These are phyloP conservation scores for Heliornis fulica DNA, from an alignment of 2,113 vertebrate genomes.

Conservation along the genomic window DNA sequence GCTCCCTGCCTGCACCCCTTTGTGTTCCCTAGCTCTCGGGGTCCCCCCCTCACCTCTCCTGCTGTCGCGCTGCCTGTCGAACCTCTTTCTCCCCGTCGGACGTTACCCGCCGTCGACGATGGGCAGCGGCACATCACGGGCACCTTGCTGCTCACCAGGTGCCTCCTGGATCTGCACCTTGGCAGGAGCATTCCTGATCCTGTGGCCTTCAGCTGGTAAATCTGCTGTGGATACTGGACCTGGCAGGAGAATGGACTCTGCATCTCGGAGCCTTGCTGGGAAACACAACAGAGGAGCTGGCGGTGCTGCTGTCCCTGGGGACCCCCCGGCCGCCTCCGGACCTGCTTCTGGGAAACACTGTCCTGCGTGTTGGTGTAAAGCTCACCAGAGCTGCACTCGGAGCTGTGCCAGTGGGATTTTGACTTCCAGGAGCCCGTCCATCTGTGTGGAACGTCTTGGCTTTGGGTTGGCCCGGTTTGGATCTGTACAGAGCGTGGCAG, in stretches of 20 bases:
- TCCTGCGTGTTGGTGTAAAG: fast-evolving
- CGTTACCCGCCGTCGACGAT: neutral
- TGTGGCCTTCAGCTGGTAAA: neutral
- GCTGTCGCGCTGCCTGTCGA: neutral
- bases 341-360: neutral
- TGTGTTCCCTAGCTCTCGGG: neutral
- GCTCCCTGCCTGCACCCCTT: neutral
- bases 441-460: neutral
- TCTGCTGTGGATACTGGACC: neutral
- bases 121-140: too few relatives aligned
- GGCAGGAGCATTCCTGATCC: neutral
- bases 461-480: neutral
- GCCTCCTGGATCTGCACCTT: fast-evolving
- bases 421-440: neutral
- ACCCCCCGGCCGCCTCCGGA: neutral
- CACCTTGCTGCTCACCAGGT: fast-evolving
- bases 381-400: neutral
- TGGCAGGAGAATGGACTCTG: neutral
- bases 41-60: neutral
- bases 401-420: neutral
- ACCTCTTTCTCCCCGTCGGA: neutral
- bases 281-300: neutral
- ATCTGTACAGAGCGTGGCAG: neutral
- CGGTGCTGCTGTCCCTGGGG: neutral
- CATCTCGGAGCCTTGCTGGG: neutral